These are phyloP conservation scores for Corapipo altera DNA, from an alignment of 2,113 vertebrate genomes.

Conservation along the genomic window DNA sequence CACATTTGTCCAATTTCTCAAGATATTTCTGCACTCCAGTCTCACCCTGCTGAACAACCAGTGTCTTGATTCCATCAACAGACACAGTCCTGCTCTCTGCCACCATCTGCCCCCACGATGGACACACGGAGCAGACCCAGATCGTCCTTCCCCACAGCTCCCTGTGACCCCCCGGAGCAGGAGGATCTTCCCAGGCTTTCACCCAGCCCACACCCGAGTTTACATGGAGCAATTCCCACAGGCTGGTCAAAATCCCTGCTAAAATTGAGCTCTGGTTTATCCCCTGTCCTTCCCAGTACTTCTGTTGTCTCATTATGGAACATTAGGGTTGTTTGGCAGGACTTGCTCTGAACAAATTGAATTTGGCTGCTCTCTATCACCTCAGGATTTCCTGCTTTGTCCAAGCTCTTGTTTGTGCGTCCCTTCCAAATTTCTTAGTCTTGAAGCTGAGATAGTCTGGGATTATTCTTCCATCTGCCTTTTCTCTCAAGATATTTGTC, in stretches of 20 bases:
- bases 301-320: not conserved
- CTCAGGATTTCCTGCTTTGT: not conserved
- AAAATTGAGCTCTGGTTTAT: not conserved
- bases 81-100: too few species aligned
- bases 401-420: not conserved
- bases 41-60: not conserved
- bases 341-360: not conserved
- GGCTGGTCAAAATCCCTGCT: not conserved
- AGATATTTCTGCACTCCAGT: too few species aligned
- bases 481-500: not conserved
- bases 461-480: not conserved
- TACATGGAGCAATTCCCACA: not conserved
- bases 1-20: not conserved
- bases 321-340: not conserved
- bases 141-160: not conserved
- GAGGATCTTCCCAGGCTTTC: not conserved
- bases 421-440: not conserved
- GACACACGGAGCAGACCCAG: accelerated
- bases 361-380: not conserved
- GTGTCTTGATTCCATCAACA: not conserved
- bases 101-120: accelerated
- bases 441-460: not conserved
- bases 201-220: accelerated
- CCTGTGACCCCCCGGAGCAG: accelerated
- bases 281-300: not conserved